These are phyloP conservation scores for Lycaon pictus DNA, from an alignment of 2,113 vertebrate species.

Conservation along the genomic window DNA sequence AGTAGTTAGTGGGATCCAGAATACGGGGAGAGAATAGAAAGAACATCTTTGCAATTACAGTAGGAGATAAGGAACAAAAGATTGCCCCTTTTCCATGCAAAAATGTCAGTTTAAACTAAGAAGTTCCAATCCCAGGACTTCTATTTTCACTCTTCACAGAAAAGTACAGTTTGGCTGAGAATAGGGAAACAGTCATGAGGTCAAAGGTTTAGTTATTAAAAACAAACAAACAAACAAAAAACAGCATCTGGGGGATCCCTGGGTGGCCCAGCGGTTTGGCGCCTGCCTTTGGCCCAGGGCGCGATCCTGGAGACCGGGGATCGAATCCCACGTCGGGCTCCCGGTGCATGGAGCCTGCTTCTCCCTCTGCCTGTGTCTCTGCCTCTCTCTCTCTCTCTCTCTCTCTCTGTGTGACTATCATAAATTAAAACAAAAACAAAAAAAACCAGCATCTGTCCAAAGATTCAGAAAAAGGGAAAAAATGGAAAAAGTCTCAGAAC, in stretches of 20 bases:
- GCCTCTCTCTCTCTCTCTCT: no score
- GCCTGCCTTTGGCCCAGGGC: no score
- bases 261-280: no score
- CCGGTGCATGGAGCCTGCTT: no score
- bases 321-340: no score
- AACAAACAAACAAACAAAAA: not conserved
- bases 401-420: no score
- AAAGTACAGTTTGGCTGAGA: no score
- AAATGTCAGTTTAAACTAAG: fast-evolving
- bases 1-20: not conserved
- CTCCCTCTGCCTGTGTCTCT: no score
- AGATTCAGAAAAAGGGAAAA: not conserved
- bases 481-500: not conserved
- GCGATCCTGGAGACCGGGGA: no score
- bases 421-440: not conserved
- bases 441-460: not conserved
- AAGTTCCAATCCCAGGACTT: not conserved
- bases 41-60: not conserved
- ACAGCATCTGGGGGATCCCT: no score
- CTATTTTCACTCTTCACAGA: not conserved
- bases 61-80: no score
- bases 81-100: not conserved
- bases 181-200: not conserved
- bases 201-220: not conserved
- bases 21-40: not conserved